Percentiles rank a stretch among this genome's conserved stretches.
These are phyloP conservation scores for Poecilia latipinna DNA, from an alignment of 2,113 vertebrate genomes.

Conservation along the genomic window DNA sequence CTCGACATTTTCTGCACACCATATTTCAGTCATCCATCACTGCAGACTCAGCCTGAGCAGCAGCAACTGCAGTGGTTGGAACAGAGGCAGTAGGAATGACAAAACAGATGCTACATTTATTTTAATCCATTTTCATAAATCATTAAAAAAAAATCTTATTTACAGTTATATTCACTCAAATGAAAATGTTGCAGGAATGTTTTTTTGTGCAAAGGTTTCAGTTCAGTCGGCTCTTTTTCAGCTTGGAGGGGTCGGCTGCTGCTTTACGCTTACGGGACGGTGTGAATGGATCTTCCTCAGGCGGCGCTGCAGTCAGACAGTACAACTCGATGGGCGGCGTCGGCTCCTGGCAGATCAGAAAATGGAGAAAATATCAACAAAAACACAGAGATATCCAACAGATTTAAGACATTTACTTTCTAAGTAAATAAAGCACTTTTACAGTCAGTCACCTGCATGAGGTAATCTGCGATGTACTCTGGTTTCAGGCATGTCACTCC, in stretches of 20 bases:
- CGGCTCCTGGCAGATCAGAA: slow-evolving; percentile 80
- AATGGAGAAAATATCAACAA: neutral
- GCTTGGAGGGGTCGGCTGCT: slow-evolving; percentile 66
- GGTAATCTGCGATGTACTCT: slow-evolving; percentile 96
- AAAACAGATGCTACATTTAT: slow-evolving; percentile 29
- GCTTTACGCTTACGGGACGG: slow-evolving; percentile 90
- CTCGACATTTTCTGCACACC: slow-evolving; percentile 50
- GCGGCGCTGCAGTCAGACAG: slow-evolving; percentile 76
- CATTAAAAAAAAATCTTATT: slow-evolving; percentile 23
- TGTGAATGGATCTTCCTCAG: slow-evolving; percentile 62
- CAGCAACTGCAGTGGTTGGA: slow-evolving; percentile 20
- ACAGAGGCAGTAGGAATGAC: slow-evolving; percentile 6
- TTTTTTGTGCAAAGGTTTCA: slow-evolving; percentile 54
- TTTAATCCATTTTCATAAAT: slow-evolving; percentile 42
- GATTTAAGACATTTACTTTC: neutral
- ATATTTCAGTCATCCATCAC: slow-evolving; percentile 46
- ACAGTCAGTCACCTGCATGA: slow-evolving; percentile 87
- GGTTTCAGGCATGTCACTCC: slow-evolving; percentile 90
- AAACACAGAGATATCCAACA: neutral
- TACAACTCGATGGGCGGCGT: slow-evolving; percentile 85
- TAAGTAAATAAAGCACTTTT: neutral
- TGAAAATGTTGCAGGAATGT: neutral
- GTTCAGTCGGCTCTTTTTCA: slow-evolving; percentile 84
- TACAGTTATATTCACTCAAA: slow-evolving; percentile 41
- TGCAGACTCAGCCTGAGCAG: neutral